Evolutionary conservation across 2,797 vertebrate species (phyloP).

Genomic region (Prionace glauca): DNA sequence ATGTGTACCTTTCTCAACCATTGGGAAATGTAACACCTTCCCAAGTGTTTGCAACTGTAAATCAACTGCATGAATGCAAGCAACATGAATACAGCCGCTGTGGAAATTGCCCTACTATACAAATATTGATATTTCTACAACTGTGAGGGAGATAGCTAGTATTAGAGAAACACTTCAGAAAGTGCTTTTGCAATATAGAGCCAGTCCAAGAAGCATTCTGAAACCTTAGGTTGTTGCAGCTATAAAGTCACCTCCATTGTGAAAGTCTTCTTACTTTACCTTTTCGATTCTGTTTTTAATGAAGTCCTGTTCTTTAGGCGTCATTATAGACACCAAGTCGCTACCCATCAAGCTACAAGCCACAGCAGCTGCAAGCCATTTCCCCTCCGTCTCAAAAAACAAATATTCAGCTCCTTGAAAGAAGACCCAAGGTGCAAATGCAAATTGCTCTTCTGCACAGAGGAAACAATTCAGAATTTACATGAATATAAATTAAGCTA

Average conservation of each 20-base stretch:
- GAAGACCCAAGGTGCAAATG: slow-evolving; percentile 70
- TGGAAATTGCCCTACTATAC: not conserved
- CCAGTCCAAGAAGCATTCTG: not conserved
- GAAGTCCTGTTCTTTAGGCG: slow-evolving; percentile 74
- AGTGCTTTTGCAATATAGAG: not conserved
- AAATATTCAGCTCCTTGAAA: slow-evolving; percentile 76
- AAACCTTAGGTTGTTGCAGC: not conserved
- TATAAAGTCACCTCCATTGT: not conserved
- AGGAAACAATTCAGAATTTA: slow-evolving; percentile 45
- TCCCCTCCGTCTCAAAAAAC: slow-evolving; percentile 58
- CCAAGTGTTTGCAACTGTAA: not conserved
- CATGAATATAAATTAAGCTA: slow-evolving; percentile 43
- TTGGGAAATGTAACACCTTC: not conserved
- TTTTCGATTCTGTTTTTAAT: slow-evolving; percentile 68
- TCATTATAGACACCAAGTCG: slow-evolving; percentile 72
- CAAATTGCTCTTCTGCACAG: slow-evolving; percentile 51
- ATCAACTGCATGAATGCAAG: not conserved
- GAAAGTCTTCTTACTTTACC: slow-evolving; percentile 55
- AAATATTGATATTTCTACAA: not conserved
- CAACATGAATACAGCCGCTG: not conserved
- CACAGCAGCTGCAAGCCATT: slow-evolving; percentile 70
- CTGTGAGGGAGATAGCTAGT: not conserved
- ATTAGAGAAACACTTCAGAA: not conserved
- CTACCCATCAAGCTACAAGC: slow-evolving; percentile 76
- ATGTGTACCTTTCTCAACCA: not conserved